Base-by-base conservation (phyloP, 2,113 vertebrate genomes). In the Microtus ochrogaster region DNA sequence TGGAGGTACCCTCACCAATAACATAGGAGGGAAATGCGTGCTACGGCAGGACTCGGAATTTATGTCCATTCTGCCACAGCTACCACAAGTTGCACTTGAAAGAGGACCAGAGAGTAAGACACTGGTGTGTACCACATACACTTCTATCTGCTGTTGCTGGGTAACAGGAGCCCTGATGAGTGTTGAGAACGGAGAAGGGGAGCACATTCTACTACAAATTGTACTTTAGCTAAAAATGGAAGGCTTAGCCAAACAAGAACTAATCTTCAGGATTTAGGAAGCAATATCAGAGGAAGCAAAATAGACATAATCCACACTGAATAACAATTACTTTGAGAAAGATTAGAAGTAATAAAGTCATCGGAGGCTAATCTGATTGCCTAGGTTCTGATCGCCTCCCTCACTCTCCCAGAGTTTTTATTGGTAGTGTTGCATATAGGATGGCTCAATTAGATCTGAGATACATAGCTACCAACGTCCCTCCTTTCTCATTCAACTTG, bases 251-350 rank as follows among this genome's bases (percentile, higher is more conserved):
- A 83, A 73, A 63, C 16, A 49, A n/a, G 44, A 92, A 94, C 89
- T 49, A 70, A 65, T 81, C 44, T 44, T 91, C 90, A 83, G 52
- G 81, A 73, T 74, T 97, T 88, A 95, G 41, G 74, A 94, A 95
- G 89, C 63, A 65, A 84, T 36, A 88, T 24, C 74, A 41, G 63
- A 87, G 81, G 58, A 91, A 58, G 58, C 74, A 41, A 77, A 92
- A 91, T 87, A 30, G 22, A 81, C 76, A 77, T 66, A 91, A 90
- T 90, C 58, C 28, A 47, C 36, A 36, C 24, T 1, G 0, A 88
- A 39, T 72, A 81, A 91, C 74, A 78, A 92, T 83, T 83, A 65
- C n/a, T 41, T 47, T 3, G 44, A 79, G 92, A 90, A 96, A 44
- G 58, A 94, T 68, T 6, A 90, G 66, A 33, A 30, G 63, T 24